Evolutionary conservation across 2,888 invertebrate species (phyloP), one percentile per base, ranked within the genome.

Genomic region (Parnassius mnemosyne): DNA sequence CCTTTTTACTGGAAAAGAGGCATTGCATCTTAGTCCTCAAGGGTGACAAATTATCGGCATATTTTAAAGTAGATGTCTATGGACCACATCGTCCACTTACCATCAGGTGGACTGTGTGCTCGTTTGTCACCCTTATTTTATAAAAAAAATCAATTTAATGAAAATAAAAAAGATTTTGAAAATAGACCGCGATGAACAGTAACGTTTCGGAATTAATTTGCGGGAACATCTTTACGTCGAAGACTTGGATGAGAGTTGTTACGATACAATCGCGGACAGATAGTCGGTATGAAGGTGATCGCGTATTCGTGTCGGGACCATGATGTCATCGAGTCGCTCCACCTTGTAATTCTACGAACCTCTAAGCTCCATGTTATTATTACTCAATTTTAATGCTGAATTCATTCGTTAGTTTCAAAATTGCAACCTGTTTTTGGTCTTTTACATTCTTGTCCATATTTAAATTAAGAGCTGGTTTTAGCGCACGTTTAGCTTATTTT

Each of bases 341-440:
- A 83, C 81, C 84, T 84, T 77, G 74, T 73, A 76, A 75, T 89
- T 90, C 88, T 81, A 82, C 85, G 89, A 89, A 89, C 79, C 81
- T 82, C 72, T 73, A 73, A 85, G 77, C 80, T 78, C 79, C 75
- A 71, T 77, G 83, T 88, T 88, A 84, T 85, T 87, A 87, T 87
- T 86, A 63, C 60, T 46, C 41, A 71, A 73, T 71, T 64, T 69
- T 71, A 71, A 69, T 49, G 77, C 78, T 81, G 81, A 83, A 75
- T 73, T 69, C 78, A 72, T 75, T 81, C 79, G 77, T 81, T 82
- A 78, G 73, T 75, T 75, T 75, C 68, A 78, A 81, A 49, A 81
- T 79, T 72, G 71, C 75, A 83, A 87, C 85, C 84, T 76, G 87
- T 88, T 86, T n/a, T 83, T 67, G 65, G 67, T 67, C 65, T 81